phyloP scores from a whole-genome alignment of 2,797 vertebrate species.

The Streptopelia turtur region DNA sequence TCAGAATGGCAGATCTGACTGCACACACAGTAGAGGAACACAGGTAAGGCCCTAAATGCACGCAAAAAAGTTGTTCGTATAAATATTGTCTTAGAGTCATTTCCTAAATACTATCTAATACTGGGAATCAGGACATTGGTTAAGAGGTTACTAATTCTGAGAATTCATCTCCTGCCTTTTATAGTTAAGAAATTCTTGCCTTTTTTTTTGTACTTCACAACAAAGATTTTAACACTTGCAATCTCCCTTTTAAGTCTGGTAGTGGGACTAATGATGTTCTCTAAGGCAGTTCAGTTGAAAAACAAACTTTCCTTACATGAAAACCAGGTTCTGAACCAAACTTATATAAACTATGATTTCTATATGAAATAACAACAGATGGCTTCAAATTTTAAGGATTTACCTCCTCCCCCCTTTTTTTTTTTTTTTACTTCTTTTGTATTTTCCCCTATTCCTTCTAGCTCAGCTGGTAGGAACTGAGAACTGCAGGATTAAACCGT shows the following conservation, averaged over 20 bases:
- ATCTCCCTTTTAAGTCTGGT: background rate
- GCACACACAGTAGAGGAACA: background rate
- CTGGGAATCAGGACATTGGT: constrained; percentile 47
- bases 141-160: constrained; percentile 66
- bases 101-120: constrained; percentile 43
- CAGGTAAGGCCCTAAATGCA: background rate
- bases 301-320: background rate
- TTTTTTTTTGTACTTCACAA: constrained; percentile 30
- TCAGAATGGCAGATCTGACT: background rate
- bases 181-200: constrained; percentile 53
- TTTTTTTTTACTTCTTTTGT: background rate
- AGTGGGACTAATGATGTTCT: background rate
- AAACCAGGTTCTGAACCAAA: background rate
- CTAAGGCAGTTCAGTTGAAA: background rate
- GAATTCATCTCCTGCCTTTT: constrained; percentile 71
- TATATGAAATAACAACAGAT: background rate
- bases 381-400: background rate
- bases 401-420: background rate
- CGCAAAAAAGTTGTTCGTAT: background rate
- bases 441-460: background rate
- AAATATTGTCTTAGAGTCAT: background rate
- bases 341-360: background rate
- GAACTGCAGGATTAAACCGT: background rate
- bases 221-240: background rate
- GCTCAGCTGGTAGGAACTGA: background rate